Evolutionary conservation across 2,888 invertebrate genomes (phyloP), one percentile per base, ranked within the genome.

Genomic region (Pecten maximus): DNA sequence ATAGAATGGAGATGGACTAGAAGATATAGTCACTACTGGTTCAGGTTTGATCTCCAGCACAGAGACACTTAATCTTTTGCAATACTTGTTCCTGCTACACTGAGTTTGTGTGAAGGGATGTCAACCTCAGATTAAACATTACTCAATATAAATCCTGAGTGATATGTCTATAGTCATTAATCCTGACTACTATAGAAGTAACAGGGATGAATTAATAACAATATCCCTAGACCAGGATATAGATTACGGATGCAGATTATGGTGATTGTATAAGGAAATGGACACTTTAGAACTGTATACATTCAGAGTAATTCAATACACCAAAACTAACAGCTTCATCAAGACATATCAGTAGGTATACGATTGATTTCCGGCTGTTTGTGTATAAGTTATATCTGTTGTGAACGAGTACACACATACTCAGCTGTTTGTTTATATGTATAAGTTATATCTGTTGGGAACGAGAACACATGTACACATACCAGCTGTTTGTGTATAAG

Each of bases 231-330:
- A 74, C 35, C 10, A 12, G 74, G 35, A 74, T 74, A 74, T 74
- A 74, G 35, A 74, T 74, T 74, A 74, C 74, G 35, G 74, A 74
- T 35, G 74, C 23, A 35, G 74, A 28, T 74, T 74, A 74, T 74
- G 74, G 74, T 74, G 74, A 74, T 74, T 74, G 74, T 35, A 74
- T 74, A 35, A 74, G 74, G 74, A 28, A 74, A 74, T 74, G 74
- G 74, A 35, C 74, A 74, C 74, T 74, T 0, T 10, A 28, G 28
- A 74, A 8, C 74, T 35, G 74, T 74, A 74, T 74, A 74, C 74
- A 74, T 28, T 74, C 74, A 74, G 10, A 35, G 74, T 74, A 74
- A 74, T 74, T 28, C 28, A 74, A 74, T 74, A 28, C 74, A 74
- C 35, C 0, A 74, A 35, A 74, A 28, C 74, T 12, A 12, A 35